Percentiles rank a stretch among this genome's conserved stretches.
Conservation (phyloP, 2,113 vertebrate species). For the Lasiurus cinereus region DNA sequence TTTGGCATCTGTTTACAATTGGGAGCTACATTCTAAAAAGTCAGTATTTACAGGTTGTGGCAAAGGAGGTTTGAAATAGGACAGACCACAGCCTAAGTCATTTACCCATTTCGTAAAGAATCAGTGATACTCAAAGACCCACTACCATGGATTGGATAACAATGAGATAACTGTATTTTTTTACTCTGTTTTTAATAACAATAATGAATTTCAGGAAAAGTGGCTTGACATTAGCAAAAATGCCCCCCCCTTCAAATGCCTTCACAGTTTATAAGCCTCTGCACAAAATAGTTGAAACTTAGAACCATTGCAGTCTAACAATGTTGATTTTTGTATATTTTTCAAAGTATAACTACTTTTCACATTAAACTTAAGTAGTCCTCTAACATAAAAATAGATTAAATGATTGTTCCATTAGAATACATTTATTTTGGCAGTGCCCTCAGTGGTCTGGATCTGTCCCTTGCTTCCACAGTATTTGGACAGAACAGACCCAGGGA, state of each 20-base stretch:
- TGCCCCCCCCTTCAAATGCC: rapidly evolving
- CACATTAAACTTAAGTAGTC: neutral
- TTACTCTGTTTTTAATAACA: neutral
- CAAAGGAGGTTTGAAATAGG: neutral
- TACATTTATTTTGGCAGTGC: neutral
- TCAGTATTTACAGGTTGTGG: slow-evolving; percentile 8
- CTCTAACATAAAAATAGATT: neutral
- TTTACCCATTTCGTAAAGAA: neutral
- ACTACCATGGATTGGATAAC: neutral
- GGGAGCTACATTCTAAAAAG: slow-evolving; percentile 51
- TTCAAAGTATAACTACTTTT: neutral
- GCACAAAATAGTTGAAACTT: neutral
- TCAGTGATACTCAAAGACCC: neutral
- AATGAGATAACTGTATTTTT: neutral
- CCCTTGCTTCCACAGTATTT: too few relatives aligned
- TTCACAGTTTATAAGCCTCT: neutral
- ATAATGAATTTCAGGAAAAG: neutral
- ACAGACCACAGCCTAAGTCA: neutral
- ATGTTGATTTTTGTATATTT: neutral
- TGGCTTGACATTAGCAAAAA: neutral
- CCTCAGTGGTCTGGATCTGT: too few relatives aligned
- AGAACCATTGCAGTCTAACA: neutral
- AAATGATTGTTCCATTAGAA: neutral
- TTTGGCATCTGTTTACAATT: slow-evolving; percentile 33
- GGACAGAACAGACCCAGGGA: too few relatives aligned